These are phyloP conservation scores for Fulmarus glacialis DNA, from an alignment of 2,113 vertebrate species.

Conservation along the genomic window DNA sequence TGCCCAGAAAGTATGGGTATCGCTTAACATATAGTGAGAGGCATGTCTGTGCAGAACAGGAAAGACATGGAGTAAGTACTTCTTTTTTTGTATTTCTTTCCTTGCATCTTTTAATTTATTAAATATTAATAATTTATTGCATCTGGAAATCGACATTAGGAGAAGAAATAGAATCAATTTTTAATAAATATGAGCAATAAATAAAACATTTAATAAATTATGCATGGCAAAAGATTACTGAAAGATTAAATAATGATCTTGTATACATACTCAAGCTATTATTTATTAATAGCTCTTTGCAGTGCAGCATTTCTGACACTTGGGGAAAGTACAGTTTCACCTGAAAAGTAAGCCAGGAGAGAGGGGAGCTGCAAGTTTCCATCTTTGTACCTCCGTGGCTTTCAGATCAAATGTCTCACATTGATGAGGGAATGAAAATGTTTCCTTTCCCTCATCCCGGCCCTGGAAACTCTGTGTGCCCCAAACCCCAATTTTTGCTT, in stretches of 20 bases:
- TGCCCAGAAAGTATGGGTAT: not conserved
- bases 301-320: not conserved
- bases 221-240: constrained; percentile 61
- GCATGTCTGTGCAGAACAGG: not conserved
- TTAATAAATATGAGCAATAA: constrained; percentile 68
- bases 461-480: not conserved
- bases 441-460: not conserved
- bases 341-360: not conserved
- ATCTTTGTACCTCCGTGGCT: not conserved
- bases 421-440: not conserved
- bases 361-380: not conserved
- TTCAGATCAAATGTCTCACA: not conserved
- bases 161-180: constrained; percentile 67
- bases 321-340: not conserved
- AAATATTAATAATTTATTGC: constrained; percentile 58
- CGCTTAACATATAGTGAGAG: not conserved
- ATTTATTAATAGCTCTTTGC: constrained; percentile 56
- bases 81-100: not conserved
- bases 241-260: constrained; percentile 71
- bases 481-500: not conserved
- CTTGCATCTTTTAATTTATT: constrained; percentile 51
- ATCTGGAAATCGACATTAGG: constrained; percentile 42
- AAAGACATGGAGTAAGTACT: not conserved
- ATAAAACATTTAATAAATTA: constrained; percentile 72
- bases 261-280: constrained; percentile 51